phyloP scores from a whole-genome alignment of 92 coral and sea anemone species.

The Palythoa heliodiscus region DNA sequence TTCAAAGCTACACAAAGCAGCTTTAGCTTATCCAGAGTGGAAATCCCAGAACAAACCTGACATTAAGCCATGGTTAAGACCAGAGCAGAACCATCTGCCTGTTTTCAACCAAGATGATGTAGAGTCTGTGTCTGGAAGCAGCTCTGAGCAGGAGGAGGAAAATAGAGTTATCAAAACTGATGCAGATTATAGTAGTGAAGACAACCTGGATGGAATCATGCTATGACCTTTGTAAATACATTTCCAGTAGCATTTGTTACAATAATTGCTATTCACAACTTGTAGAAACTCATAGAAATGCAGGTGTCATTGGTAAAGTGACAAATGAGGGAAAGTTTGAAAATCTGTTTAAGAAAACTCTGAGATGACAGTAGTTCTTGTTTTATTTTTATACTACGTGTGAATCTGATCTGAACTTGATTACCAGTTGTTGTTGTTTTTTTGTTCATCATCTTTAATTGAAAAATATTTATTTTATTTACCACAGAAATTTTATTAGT shows the following conservation, averaged over 20 bases:
- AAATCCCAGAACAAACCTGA: slow-evolving; percentile 80
- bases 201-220: slow-evolving; percentile 70
- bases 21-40: slow-evolving; percentile 83
- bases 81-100: slow-evolving; percentile 89
- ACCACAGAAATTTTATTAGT: too few species aligned
- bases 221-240: slow-evolving; percentile 35
- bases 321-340: neutral
- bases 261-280: neutral
- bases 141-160: slow-evolving; percentile 62
- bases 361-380: neutral
- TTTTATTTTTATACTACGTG: neutral
- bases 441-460: too few species aligned
- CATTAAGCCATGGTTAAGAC: slow-evolving; percentile 92
- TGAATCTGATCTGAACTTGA: too few species aligned
- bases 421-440: too few species aligned
- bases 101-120: slow-evolving; percentile 72
- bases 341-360: neutral
- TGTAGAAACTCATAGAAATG: neutral
- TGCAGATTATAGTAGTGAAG: slow-evolving; percentile 75
- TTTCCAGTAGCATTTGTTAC: too few species aligned
- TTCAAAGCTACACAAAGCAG: slow-evolving; percentile 80
- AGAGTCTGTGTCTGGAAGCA: slow-evolving; percentile 56
- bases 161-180: slow-evolving; percentile 68
- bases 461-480: too few species aligned
- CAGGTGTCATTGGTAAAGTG: neutral